phyloP scores from a whole-genome alignment of 1,140 invertebrate genomes.

The Drosophila pallidifrons region DNA sequence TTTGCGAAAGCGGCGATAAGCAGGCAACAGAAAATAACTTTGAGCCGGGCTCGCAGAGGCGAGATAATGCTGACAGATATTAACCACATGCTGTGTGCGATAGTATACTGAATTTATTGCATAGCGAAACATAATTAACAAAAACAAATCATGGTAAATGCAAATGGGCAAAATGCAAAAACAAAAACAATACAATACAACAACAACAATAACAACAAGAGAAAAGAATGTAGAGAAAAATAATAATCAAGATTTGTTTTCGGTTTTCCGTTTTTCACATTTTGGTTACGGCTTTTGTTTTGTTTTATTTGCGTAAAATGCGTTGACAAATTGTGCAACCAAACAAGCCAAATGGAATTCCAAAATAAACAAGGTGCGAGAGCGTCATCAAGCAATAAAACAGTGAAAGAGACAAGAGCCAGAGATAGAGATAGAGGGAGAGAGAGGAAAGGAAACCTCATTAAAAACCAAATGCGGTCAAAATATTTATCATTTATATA shows the following conservation, averaged over 20 bases:
- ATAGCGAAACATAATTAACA: slow-evolving; percentile 69
- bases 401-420: too few relatives aligned
- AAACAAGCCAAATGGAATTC: slow-evolving; percentile 34
- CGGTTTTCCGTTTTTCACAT: slow-evolving; percentile 19
- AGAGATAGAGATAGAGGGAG: too few relatives aligned
- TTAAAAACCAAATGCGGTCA: slow-evolving; percentile 79
- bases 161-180: slow-evolving; percentile 12
- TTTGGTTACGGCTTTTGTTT: slow-evolving; percentile 24
- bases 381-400: slow-evolving; percentile 5
- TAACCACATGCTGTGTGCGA: slow-evolving; percentile 51
- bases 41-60: slow-evolving; percentile 19
- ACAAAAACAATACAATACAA: slow-evolving; percentile 3
- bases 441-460: slow-evolving; percentile 56
- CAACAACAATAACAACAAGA: slow-evolving; percentile 7
- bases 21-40: slow-evolving; percentile 59
- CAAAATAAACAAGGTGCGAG: slow-evolving; percentile 39
- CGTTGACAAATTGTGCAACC: slow-evolving; percentile 69
- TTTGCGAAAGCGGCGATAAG: slow-evolving; percentile 56
- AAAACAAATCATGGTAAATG: slow-evolving; percentile 51
- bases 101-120: slow-evolving; percentile 61
- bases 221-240: slow-evolving; percentile 9
- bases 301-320: slow-evolving; percentile 57
- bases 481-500: slow-evolving; percentile 75
- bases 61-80: slow-evolving; percentile 63
- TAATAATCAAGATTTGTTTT: slow-evolving; percentile 66